Evolutionary conservation across 2,888 invertebrate species (phyloP).

Genomic region (Platycheirus rosarum): DNA sequence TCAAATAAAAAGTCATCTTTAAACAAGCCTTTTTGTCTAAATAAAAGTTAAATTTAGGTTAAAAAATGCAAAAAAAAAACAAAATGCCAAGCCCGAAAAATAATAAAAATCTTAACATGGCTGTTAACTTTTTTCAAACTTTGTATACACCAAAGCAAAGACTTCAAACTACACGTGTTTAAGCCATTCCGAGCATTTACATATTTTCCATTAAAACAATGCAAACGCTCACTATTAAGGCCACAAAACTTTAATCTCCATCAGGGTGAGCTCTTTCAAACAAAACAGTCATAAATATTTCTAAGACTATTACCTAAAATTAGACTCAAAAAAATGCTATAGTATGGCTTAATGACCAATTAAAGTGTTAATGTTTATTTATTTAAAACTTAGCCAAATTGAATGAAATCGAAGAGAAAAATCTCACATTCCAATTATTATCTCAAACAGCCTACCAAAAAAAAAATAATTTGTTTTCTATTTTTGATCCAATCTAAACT

Average conservation of each 20-base stretch:
- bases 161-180: background rate
- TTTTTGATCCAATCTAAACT: conserved; percentile 41
- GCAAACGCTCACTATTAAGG: conserved; percentile 1
- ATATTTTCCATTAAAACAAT: background rate
- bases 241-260: conserved; percentile 6
- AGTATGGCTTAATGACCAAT: conserved; percentile 49
- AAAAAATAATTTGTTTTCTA: conserved; percentile 13
- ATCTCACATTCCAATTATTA: conserved; percentile 16
- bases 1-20: no score
- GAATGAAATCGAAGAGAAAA: conserved; percentile 18
- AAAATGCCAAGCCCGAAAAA: no score
- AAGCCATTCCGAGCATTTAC: conserved; percentile 7
- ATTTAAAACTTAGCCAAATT: background rate
- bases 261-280: background rate
- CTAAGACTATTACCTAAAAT: background rate
- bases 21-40: no score
- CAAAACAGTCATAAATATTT: background rate
- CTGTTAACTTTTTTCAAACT: no score
- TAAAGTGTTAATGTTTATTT: conserved; percentile 43
- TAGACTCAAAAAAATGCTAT: background rate
- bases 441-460: conserved; percentile 1
- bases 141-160: no score
- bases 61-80: no score
- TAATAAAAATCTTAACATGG: no score
- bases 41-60: no score